Conservation (phyloP, 1,140 invertebrate genomes). For the Leucophenga varia region DNA sequence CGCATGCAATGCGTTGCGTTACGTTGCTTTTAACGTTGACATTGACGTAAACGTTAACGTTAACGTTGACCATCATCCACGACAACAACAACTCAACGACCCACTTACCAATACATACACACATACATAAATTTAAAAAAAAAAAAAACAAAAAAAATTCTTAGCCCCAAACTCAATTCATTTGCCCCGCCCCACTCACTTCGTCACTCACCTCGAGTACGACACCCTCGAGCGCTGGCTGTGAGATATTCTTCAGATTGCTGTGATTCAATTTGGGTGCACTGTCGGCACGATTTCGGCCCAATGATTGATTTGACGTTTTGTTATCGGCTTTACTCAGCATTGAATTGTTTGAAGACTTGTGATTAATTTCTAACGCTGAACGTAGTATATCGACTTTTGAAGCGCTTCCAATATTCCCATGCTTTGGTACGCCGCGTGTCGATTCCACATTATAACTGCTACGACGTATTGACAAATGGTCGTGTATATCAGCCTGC, state of each 20-base stretch:
- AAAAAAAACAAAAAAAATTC: too few species aligned
- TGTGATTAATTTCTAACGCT: slow-evolving; percentile 65
- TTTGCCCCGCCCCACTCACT: too few species aligned
- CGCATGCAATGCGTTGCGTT: too few species aligned
- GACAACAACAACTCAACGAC: too few species aligned
- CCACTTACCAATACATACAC: not conserved
- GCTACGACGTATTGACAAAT: slow-evolving; percentile 54
- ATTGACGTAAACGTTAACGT: too few species aligned
- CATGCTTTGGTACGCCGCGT: slow-evolving; percentile 30
- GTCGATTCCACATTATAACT: slow-evolving; percentile 55
- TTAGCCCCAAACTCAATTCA: too few species aligned
- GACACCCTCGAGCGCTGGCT: slow-evolving; percentile 59
- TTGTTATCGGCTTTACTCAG: slow-evolving; percentile 56
- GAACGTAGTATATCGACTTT: slow-evolving; percentile 68
- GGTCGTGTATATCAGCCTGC: slow-evolving; percentile 54
- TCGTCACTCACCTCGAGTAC: slow-evolving; percentile 54
- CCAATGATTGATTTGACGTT: slow-evolving; percentile 58
- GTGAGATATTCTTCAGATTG: slow-evolving; percentile 61
- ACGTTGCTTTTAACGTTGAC: too few species aligned
- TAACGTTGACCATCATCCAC: too few species aligned
- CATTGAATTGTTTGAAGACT: slow-evolving; percentile 56
- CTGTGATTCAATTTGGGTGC: slow-evolving; percentile 63
- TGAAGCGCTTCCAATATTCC: slow-evolving; percentile 62
- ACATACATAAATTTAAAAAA: too few species aligned
- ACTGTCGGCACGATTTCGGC: slow-evolving; percentile 61